Evolutionary conservation across 2,888 invertebrate species (phyloP), one percentile per base, ranked within the genome.

Genomic region (Abrostola tripartita): DNA sequence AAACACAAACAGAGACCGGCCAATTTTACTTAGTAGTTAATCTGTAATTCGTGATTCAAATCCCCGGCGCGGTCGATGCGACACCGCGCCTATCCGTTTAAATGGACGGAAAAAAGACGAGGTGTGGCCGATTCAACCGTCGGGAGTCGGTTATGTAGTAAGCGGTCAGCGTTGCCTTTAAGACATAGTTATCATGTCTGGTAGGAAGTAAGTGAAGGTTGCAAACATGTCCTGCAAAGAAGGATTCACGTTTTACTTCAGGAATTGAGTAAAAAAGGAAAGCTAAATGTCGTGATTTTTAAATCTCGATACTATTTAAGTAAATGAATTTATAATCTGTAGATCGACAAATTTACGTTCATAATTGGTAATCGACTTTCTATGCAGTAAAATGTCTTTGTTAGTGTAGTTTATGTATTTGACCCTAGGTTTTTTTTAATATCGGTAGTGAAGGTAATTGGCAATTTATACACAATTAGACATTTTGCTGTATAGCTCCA

Each of bases 31-130:
- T 85, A 85, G 87, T 82, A 86, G 86, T 85, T 90, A 90, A 90
- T 90, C 87, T 87, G 81, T 88, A 87, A 90, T 88, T 86, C 88
- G 85, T 88, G 89, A 87, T 89, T 84, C 83, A 80, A 82, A 84
- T 84, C 85, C 79, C 85, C 79, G 61, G 66, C 73, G 80, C 78
- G 81, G 80, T 79, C 79, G 76, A 80, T 76, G 81, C 85, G 86
- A 86, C 84, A 88, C 89, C 87, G 87, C 85, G 87, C 89, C 89
- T 87, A 88, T 88, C 78, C 83, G 81, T 88, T 87, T 85, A 88
- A 88, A 90, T 86, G 86, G 87, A 82, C 85, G 85, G 86, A 84
- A 87, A 90, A 89, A 85, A 80, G 65, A 79, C 83, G 80, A 87
- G 87, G 89, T 86, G 89, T 78, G 84, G 82, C 77, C 79, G 73